phyloP scores from a whole-genome alignment of 2,113 vertebrate species.

The rat (Rattus norvegicus) region DNA sequence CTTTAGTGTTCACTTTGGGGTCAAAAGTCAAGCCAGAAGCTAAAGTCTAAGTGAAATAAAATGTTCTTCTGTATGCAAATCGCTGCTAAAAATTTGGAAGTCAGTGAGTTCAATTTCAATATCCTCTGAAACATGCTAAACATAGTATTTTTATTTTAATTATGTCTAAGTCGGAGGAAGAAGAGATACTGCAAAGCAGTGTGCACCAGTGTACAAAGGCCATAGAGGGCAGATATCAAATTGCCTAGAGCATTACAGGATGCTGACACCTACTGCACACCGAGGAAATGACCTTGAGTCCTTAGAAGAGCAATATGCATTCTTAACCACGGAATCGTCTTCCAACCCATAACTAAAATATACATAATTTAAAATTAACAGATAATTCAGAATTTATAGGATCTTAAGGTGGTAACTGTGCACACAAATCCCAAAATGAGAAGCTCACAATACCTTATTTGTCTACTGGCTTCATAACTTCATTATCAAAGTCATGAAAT shows the following conservation, averaged over 20 bases:
- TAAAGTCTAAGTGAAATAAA: conserved; percentile 8
- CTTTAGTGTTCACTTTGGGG: background rate
- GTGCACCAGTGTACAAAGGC: too few relatives aligned
- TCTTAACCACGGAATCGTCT: background rate
- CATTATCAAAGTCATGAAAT: background rate
- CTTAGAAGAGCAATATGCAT: background rate
- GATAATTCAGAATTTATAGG: background rate
- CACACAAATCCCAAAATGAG: background rate
- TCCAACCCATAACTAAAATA: background rate
- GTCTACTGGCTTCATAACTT: background rate
- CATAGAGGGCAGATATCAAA: background rate
- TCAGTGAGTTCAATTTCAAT: background rate
- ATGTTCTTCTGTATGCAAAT: background rate
- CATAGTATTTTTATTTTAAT: background rate
- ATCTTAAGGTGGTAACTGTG: background rate
- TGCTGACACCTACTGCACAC: background rate
- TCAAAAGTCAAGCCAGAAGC: background rate
- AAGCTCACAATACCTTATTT: background rate
- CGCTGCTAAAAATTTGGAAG: conserved; percentile 16
- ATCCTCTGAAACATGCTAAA: background rate
- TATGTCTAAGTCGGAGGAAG: background rate
- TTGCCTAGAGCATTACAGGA: background rate
- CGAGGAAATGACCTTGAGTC: background rate
- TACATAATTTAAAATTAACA: background rate
- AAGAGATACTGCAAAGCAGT: background rate